Evolutionary conservation across 2,888 invertebrate species (phyloP).

Genomic region (Magallana nippona): DNA sequence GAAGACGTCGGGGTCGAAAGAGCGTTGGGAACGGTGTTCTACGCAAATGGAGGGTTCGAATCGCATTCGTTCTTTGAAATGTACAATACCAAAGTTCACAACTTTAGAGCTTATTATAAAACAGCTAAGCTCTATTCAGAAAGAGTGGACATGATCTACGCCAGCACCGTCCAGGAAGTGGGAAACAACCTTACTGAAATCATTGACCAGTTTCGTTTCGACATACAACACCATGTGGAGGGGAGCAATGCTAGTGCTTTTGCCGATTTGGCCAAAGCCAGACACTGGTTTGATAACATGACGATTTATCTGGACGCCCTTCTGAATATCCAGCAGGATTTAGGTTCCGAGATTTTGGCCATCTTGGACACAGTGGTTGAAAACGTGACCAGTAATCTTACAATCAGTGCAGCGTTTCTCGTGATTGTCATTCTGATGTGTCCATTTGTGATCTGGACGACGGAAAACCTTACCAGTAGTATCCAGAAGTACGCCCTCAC

Average conservation of each 20-base stretch:
- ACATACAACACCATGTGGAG: conserved; percentile 78
- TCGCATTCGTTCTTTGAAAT: conserved; percentile 83
- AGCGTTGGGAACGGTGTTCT: conserved; percentile 92
- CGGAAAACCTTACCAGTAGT: conserved; percentile 62
- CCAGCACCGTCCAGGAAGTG: conserved; percentile 83
- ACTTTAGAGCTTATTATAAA: conserved; percentile 83
- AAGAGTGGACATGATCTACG: conserved; percentile 85
- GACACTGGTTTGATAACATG: conserved; percentile 91
- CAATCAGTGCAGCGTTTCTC: conserved; percentile 82
- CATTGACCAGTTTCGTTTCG: conserved; percentile 86
- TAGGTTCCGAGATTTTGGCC: conserved; percentile 46
- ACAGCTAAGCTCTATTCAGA: conserved; percentile 91
- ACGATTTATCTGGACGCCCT: conserved; percentile 90
- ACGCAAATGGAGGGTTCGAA: conserved; percentile 85
- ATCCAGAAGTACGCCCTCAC: conserved; percentile 73
- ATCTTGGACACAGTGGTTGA: conserved; percentile 47
- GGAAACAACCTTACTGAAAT: conserved; percentile 81
- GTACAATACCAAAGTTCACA: conserved; percentile 83
- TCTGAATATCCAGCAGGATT: conserved; percentile 83
- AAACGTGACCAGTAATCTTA: conserved; percentile 45
- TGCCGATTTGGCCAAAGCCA: conserved; percentile 87
- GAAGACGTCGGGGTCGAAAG: conserved; percentile 93
- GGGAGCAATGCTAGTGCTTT: conserved; percentile 81
- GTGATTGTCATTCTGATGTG: conserved; percentile 70
- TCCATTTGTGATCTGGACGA: conserved; percentile 72